Conservation (phyloP, 2,888 invertebrate genomes). For the Steromphala cineraria region DNA sequence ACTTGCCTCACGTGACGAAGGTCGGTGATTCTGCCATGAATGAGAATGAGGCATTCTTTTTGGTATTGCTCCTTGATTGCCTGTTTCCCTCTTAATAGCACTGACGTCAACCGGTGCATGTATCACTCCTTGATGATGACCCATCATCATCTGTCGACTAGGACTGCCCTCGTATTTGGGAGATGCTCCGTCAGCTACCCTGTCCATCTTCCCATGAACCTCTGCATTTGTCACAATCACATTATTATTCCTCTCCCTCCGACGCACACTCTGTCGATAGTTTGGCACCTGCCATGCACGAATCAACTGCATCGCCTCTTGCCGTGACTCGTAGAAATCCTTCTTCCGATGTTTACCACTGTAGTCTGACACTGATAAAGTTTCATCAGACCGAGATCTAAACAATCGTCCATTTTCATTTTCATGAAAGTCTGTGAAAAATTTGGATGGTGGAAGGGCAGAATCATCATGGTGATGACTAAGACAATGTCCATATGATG, state of each 20-base stretch:
- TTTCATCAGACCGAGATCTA: slow-evolving; percentile 72
- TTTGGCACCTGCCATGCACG: slow-evolving; percentile 65
- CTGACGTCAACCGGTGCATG: slow-evolving; percentile 13
- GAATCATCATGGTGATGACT: slow-evolving; percentile 70
- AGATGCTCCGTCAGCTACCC: slow-evolving; percentile 32
- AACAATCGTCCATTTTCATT: slow-evolving; percentile 65
- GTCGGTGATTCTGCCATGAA: slow-evolving; percentile 39
- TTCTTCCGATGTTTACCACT: slow-evolving; percentile 81
- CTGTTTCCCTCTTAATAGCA: neutral
- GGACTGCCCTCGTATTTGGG: slow-evolving; percentile 27
- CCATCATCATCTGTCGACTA: neutral
- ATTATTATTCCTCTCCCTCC: slow-evolving; percentile 24
- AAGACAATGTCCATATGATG: slow-evolving; percentile 65
- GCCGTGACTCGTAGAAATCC: slow-evolving; percentile 65
- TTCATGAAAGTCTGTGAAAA: slow-evolving; percentile 60
- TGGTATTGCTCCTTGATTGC: slow-evolving; percentile 44
- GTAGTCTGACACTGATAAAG: slow-evolving; percentile 78
- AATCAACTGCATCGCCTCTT: slow-evolving; percentile 68
- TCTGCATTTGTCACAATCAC: slow-evolving; percentile 24
- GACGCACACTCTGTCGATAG: slow-evolving; percentile 38
- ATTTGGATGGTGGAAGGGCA: slow-evolving; percentile 60
- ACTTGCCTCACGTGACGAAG: slow-evolving; percentile 10
- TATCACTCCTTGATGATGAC: neutral
- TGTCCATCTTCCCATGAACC: slow-evolving; percentile 27
- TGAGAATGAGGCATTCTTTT: slow-evolving; percentile 50